Evolutionary conservation across 2,113 vertebrate genomes (phyloP).

Genomic region (Archilochus colubris): DNA sequence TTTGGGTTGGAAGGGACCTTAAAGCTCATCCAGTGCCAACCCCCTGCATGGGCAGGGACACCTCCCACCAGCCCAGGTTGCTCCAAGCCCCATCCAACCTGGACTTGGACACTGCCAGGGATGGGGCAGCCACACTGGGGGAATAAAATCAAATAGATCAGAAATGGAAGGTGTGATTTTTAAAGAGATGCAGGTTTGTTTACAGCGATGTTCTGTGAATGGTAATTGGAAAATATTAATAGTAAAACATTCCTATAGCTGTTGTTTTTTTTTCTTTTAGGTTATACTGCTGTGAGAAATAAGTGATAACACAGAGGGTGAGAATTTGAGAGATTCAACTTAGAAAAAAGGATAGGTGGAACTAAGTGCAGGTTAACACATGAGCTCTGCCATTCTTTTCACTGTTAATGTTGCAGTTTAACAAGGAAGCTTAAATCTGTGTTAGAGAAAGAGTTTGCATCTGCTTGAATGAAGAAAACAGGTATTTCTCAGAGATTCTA

Average conservation of each 20-base stretch:
- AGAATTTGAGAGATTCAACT: background rate
- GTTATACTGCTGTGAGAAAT: background rate
- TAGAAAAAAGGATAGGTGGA: background rate
- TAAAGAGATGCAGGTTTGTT: background rate
- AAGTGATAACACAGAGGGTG: background rate
- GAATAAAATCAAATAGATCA: background rate
- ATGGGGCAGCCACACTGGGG: too few relatives aligned
- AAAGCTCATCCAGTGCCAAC: too few relatives aligned
- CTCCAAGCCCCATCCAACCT: too few relatives aligned
- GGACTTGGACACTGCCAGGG: too few relatives aligned
- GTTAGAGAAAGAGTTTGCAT: background rate
- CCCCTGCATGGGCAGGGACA: too few relatives aligned
- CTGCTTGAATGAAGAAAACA: background rate
- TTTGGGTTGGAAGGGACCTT: too few relatives aligned
- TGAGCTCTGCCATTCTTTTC: background rate
- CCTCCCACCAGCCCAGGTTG: too few relatives aligned
- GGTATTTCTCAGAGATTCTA: background rate
- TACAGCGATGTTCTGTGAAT: background rate
- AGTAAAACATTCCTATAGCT: background rate
- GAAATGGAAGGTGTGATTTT: background rate
- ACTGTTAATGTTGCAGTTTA: background rate
- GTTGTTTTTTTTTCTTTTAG: background rate
- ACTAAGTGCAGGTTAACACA: background rate
- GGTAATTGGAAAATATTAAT: background rate
- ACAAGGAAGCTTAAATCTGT: background rate